These are phyloP conservation scores for Troides oblongomaculatus DNA, from an alignment of 2,888 invertebrate genomes.

Conservation along the genomic window DNA sequence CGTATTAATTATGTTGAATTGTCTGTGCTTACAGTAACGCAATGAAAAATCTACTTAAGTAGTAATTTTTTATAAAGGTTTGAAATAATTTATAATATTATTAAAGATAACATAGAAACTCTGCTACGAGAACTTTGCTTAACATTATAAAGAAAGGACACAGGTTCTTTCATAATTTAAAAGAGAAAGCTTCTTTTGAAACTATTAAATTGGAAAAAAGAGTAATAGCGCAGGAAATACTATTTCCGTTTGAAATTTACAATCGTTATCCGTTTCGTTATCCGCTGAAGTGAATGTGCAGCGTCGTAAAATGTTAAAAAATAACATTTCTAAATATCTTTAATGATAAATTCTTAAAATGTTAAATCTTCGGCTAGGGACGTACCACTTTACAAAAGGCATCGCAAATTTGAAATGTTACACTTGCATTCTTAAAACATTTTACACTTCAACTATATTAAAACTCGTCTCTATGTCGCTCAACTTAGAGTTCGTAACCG, in stretches of 20 bases:
- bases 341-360: neutral
- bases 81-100: neutral
- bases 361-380: slow-evolving; percentile 9
- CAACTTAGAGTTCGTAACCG: slow-evolving; percentile 10
- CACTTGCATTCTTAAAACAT: slow-evolving; percentile 40
- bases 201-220: too few relatives aligned
- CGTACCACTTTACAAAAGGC: slow-evolving; percentile 28
- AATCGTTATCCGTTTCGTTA: neutral
- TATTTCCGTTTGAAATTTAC: neutral
- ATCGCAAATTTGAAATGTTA: slow-evolving; percentile 39
- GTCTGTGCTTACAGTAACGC: too few relatives aligned
- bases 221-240: neutral
- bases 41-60: too few relatives aligned
- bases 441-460: slow-evolving; percentile 29
- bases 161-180: neutral
- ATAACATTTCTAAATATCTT: neutral
- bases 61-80: neutral
- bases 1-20: too few relatives aligned
- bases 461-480: slow-evolving; percentile 6
- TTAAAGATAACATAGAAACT: neutral
- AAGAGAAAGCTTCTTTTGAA: neutral
- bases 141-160: neutral
- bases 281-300: neutral
- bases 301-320: neutral
- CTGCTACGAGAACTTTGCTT: neutral